Evolutionary conservation across 2,113 vertebrate genomes (phyloP).

Genomic region (Pelusios castaneus): DNA sequence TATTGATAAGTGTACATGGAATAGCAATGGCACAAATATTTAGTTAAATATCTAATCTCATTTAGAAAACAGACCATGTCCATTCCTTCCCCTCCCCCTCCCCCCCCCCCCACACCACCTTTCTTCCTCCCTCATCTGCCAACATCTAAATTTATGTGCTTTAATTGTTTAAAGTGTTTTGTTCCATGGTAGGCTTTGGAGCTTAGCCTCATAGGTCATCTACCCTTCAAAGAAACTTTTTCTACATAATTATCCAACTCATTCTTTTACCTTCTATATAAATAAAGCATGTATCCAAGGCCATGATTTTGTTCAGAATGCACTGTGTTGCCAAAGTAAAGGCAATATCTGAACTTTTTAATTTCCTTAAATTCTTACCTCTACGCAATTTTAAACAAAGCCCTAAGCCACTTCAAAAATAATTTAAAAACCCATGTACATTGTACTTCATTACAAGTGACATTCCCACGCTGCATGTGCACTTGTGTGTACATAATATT

Average conservation of each 20-base stretch:
- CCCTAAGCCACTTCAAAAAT: background rate
- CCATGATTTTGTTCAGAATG: background rate
- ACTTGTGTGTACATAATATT: conserved; percentile 53
- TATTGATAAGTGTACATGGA: background rate
- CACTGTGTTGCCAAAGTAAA: background rate
- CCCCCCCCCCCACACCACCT: accelerated
- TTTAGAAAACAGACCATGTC: background rate
- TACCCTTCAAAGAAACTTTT: background rate
- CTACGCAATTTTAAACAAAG: background rate
- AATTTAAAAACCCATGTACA: accelerated
- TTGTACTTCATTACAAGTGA: conserved; percentile 28
- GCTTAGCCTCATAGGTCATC: background rate
- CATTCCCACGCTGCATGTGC: conserved; percentile 51
- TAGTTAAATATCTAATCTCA: background rate
- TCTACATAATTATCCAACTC: accelerated
- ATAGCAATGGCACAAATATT: background rate
- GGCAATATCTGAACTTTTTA: accelerated
- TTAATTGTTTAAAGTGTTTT: background rate
- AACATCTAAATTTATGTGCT: background rate
- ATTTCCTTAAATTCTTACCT: background rate
- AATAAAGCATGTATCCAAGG: background rate
- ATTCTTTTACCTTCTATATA: background rate
- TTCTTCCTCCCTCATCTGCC: background rate
- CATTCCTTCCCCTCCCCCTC: background rate
- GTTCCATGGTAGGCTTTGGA: background rate